Percentiles rank a stretch among this genome's conserved stretches.
Evolutionary conservation across 2,113 vertebrate species (phyloP).

Genomic region (Corythornis vintsioides): DNA sequence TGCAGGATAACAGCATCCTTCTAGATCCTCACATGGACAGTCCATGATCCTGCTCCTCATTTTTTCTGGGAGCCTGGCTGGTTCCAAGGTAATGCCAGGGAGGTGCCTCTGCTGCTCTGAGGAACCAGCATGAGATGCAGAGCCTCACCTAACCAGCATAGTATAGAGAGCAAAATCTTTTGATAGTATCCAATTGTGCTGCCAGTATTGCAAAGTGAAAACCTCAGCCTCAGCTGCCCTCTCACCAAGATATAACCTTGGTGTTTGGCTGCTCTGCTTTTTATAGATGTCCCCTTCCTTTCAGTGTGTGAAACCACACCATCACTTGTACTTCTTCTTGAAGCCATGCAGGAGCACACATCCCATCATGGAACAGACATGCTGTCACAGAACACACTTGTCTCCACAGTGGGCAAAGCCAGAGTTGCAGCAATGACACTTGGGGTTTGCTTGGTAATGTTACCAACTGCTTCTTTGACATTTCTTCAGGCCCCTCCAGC

Average conservation of each 20-base stretch:
- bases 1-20: not conserved
- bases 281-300: not conserved
- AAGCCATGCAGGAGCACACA: fast-evolving
- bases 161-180: fast-evolving
- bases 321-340: not conserved
- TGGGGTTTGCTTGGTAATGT: not conserved
- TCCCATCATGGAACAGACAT: fast-evolving
- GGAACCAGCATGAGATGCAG: not conserved
- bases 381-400: fast-evolving
- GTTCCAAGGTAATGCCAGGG: not conserved
- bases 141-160: not conserved
- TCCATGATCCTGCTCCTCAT: not conserved
- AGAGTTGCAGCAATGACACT: fast-evolving
- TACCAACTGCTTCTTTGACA: not conserved
- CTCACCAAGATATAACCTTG: not conserved
- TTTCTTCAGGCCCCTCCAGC: not conserved
- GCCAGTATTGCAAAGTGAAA: not conserved
- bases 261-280: not conserved
- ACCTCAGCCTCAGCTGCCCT: not conserved
- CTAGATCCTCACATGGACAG: not conserved
- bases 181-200: fast-evolving
- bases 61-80: not conserved
- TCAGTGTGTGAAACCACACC: not conserved
- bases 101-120: not conserved
- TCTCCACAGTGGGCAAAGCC: not conserved